Evolutionary conservation across 2,888 invertebrate species (phyloP).

Genomic region (Tineola bisselliella): DNA sequence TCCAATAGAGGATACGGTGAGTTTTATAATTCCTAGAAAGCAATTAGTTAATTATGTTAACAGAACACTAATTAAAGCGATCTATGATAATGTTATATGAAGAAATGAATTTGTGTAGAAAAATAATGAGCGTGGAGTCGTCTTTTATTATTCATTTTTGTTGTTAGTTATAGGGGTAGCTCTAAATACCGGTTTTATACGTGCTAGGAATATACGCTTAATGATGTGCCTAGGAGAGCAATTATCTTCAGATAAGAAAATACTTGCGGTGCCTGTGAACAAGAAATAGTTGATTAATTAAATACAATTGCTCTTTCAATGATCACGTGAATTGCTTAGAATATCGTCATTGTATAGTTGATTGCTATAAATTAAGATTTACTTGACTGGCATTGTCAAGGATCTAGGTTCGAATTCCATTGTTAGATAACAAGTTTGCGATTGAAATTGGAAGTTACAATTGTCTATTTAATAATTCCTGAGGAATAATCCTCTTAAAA

Average conservation of each 20-base stretch:
- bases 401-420: neutral
- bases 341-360: neutral
- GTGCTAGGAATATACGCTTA: constrained; percentile 4
- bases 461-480: too few species aligned
- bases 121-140: neutral
- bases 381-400: neutral
- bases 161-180: neutral
- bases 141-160: neutral
- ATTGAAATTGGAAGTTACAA: too few species aligned
- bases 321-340: neutral
- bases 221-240: neutral
- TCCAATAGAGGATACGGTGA: constrained; percentile 56
- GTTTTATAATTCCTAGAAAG: constrained; percentile 20
- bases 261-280: neutral
- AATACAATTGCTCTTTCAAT: neutral
- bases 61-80: neutral
- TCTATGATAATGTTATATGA: neutral
- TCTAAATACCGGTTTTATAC: constrained; percentile 1
- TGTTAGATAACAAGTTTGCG: too few species aligned
- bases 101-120: too few species aligned
- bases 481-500: too few species aligned
- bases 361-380: neutral
- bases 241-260: neutral
- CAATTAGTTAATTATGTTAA: neutral
- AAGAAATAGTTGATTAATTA: neutral